These are phyloP conservation scores for Lasioglossum malachurum DNA, from an alignment of 2,888 invertebrate genomes.

Conservation along the genomic window DNA sequence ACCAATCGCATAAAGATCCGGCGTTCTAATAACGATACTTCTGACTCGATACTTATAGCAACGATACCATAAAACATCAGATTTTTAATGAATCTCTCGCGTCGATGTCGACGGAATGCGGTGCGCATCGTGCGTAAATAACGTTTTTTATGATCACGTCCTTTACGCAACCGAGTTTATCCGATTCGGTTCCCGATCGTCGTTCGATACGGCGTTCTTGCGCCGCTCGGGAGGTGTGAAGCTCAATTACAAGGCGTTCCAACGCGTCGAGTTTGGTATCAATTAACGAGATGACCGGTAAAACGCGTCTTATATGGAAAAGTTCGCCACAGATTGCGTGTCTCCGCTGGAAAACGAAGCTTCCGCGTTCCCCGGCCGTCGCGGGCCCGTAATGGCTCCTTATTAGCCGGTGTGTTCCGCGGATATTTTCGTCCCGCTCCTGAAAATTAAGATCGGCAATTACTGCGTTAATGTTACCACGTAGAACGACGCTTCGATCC, in stretches of 20 bases:
- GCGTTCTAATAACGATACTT: not conserved
- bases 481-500: not conserved
- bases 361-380: conserved; percentile 36
- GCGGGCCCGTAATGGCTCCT: not conserved
- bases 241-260: conserved; percentile 29
- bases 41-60: not conserved
- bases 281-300: conserved; percentile 58
- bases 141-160: conserved; percentile 24
- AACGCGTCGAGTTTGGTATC: conserved; percentile 59
- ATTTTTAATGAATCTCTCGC: not conserved
- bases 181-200: conserved; percentile 52
- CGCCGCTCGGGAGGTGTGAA: conserved; percentile 40
- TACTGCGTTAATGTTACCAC: not conserved
- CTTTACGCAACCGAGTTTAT: conserved; percentile 29
- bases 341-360: conserved; percentile 35
- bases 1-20: not conserved
- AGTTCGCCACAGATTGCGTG: conserved; percentile 32
- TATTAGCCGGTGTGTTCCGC: not conserved
- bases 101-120: not conserved
- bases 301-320: conserved; percentile 48
- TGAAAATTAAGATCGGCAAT: not conserved
- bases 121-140: not conserved
- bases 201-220: conserved; percentile 42
- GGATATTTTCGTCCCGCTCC: conserved; percentile 28
- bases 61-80: not conserved